Evolutionary conservation across 2,888 invertebrate species (phyloP).

Genomic region (Lasioglossum lativentre): DNA sequence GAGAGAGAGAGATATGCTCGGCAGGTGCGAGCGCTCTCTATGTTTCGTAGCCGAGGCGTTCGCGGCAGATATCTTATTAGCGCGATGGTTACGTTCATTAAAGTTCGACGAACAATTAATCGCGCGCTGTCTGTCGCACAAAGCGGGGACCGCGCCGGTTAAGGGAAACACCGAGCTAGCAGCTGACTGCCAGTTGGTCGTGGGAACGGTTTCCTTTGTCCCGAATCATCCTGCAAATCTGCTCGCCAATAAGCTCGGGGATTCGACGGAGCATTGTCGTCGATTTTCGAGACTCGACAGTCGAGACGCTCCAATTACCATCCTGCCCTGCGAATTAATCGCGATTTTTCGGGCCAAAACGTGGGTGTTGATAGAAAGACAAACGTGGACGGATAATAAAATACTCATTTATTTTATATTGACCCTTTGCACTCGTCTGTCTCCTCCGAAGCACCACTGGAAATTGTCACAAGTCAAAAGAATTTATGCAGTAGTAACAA

Average conservation of each 20-base stretch:
- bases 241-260: background rate
- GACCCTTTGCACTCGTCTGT: too few relatives aligned
- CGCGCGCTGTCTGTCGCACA: slow-evolving; percentile 11
- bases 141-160: background rate
- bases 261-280: background rate
- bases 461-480: too few relatives aligned
- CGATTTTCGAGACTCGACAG: background rate
- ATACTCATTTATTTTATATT: too few relatives aligned
- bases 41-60: slow-evolving; percentile 43
- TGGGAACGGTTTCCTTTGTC: background rate
- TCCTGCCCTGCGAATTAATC: background rate
- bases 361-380: background rate
- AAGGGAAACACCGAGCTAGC: background rate
- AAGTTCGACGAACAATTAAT: slow-evolving; percentile 54
- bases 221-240: background rate
- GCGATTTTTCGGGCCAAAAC: background rate
- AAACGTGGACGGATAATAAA: too few relatives aligned
- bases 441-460: too few relatives aligned
- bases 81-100: slow-evolving; percentile 38
- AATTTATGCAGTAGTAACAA: too few relatives aligned
- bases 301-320: background rate
- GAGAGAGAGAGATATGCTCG: background rate
- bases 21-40: slow-evolving; percentile 10
- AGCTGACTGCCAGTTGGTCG: slow-evolving; percentile 19
- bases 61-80: slow-evolving; percentile 46